phyloP scores from a whole-genome alignment of 37 sponge, comb jelly and placozoan species.

The Diacarnus erythraeanus region DNA sequence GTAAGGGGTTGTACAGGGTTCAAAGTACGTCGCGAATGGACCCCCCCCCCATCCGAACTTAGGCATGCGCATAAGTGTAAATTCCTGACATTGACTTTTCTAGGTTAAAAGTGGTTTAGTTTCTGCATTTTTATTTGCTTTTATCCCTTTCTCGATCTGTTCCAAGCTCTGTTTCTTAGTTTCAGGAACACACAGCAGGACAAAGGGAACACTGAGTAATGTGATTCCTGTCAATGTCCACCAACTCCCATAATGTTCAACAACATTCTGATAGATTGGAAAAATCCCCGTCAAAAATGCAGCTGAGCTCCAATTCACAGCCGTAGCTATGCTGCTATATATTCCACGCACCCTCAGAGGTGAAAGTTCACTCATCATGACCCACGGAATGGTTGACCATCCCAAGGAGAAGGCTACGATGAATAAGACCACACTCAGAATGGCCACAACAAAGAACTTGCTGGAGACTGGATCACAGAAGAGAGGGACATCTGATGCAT shows the following conservation, averaged over 20 bases:
- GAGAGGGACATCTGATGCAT: neutral
- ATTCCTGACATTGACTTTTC: too few relatives aligned
- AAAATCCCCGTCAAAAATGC: conserved; percentile 57
- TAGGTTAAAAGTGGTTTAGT: too few relatives aligned
- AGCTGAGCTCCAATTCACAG: conserved; percentile 55
- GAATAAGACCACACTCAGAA: conserved; percentile 46
- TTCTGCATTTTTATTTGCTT: conserved; percentile 4
- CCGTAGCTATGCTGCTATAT: conserved; percentile 46
- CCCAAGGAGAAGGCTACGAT: conserved; percentile 59
- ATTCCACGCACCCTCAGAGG: conserved; percentile 53
- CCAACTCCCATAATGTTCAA: conserved; percentile 35
- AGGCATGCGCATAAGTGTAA: too few relatives aligned
- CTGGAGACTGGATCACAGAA: neutral
- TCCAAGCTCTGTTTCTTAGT: conserved; percentile 59
- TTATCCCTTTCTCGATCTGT: conserved; percentile 31
- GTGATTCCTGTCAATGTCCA: conserved; percentile 57
- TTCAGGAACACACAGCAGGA: conserved; percentile 46
- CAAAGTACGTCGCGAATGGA: too few relatives aligned
- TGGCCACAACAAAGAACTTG: conserved; percentile 47
- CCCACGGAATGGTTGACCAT: conserved; percentile 79
- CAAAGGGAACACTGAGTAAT: conserved; percentile 23
- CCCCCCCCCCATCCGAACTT: too few relatives aligned
- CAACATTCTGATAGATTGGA: conserved; percentile 14
- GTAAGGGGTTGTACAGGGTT: too few relatives aligned
- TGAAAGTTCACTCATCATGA: conserved; percentile 67